Evolutionary conservation across 2,113 vertebrate species (phyloP).

Genomic region (Notarius quadriscutis): DNA sequence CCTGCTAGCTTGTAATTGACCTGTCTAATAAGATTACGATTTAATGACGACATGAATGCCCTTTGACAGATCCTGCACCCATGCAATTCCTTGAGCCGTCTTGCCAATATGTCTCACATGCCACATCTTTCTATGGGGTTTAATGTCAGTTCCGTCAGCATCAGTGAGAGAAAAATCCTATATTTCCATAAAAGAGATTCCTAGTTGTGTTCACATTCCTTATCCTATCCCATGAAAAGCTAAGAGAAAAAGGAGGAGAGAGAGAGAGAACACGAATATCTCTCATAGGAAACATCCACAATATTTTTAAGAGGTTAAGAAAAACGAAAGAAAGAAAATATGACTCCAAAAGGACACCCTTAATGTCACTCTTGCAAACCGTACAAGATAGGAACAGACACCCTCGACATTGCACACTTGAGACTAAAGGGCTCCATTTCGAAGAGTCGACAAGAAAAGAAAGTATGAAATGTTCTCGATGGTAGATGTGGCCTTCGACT

Average conservation of each 20-base stretch:
- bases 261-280: too few relatives aligned
- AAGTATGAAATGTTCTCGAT: neutral
- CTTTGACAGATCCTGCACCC: constrained; percentile 23
- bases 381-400: neutral
- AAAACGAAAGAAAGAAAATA: neutral
- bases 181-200: constrained; percentile 59
- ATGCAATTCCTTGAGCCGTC: neutral
- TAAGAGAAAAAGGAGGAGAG: constrained; percentile 45
- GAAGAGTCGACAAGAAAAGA: neutral
- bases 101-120: constrained; percentile 34
- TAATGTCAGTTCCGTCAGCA: constrained; percentile 48
- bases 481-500: neutral
- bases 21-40: constrained; percentile 42
- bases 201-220: constrained; percentile 47
- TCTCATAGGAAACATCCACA: neutral
- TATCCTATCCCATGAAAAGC: constrained; percentile 59
- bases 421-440: constrained; percentile 2
- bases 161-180: constrained; percentile 28
- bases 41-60: constrained; percentile 39
- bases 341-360: neutral
- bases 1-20: constrained; percentile 40
- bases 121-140: constrained; percentile 46
- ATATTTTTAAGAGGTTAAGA: neutral
- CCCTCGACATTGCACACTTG: neutral
- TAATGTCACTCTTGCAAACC: neutral